These are phyloP conservation scores for Agapornis canus DNA, from an alignment of 2,797 vertebrate genomes.

Conservation along the genomic window DNA sequence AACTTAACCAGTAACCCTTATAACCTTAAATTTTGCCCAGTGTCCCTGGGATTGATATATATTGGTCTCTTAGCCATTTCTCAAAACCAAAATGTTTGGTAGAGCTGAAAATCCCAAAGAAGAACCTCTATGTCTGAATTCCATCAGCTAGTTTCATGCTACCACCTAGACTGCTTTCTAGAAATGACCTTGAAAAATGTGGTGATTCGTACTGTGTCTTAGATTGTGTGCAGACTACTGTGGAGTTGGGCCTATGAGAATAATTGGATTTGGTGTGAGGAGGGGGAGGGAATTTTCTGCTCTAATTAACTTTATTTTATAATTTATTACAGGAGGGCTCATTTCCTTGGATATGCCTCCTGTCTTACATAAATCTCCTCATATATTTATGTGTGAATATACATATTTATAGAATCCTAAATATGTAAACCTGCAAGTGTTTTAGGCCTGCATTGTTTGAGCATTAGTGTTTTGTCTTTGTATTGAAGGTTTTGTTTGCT, in stretches of 20 bases:
- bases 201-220: background rate
- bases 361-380: constrained; percentile 18
- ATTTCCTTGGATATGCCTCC: constrained; percentile 7
- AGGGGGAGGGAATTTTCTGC: constrained; percentile 32
- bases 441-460: background rate
- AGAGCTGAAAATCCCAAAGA: background rate
- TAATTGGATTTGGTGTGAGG: constrained; percentile 52
- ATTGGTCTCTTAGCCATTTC: background rate
- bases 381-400: constrained; percentile 4
- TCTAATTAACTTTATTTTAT: constrained; percentile 66
- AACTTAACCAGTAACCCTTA: background rate
- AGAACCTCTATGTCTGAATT: background rate
- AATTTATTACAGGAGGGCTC: constrained; percentile 15
- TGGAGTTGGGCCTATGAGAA: background rate
- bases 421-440: background rate
- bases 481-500: background rate
- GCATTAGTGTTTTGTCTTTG: background rate
- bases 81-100: background rate
- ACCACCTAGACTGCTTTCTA: background rate
- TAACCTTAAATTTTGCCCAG: background rate
- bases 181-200: constrained; percentile 30
- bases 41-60: background rate
- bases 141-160: background rate
- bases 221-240: background rate
- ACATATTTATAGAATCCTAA: constrained; percentile 36